These are phyloP conservation scores for Odontesthes bonariensis DNA, from an alignment of 2,113 vertebrate genomes.

Conservation along the genomic window DNA sequence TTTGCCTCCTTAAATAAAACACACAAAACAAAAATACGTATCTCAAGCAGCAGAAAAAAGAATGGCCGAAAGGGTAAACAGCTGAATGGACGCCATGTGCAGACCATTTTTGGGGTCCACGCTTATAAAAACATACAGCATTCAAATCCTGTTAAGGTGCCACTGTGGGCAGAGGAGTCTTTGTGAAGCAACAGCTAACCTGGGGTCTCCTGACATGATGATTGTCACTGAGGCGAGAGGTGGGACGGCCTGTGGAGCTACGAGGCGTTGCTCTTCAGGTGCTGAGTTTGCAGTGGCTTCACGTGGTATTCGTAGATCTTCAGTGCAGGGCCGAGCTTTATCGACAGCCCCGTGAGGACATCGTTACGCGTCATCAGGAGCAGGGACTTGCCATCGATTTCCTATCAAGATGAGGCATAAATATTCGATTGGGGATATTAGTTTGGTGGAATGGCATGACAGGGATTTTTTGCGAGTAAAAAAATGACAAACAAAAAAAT, in stretches of 20 bases:
- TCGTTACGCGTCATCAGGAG: conserved; percentile 98
- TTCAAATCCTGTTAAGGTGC: conserved; percentile 71
- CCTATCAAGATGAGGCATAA: conserved; percentile 81
- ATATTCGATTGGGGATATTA: neutral
- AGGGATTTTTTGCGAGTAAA: neutral
- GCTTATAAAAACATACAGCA: conserved; percentile 65
- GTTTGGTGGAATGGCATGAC: neutral
- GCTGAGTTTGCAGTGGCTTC: conserved; percentile 96
- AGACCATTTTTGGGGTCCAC: conserved; percentile 47
- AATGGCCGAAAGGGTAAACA: conserved; percentile 72
- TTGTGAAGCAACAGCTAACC: conserved; percentile 68
- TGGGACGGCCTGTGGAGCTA: conserved; percentile 76
- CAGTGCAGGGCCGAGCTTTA: conserved; percentile 97
- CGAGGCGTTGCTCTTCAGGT: conserved; percentile 92
- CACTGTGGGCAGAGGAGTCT: conserved; percentile 60
- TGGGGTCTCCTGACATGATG: conserved; percentile 69
- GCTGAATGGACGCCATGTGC: conserved; percentile 59
- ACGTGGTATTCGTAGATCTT: conserved; percentile 99
- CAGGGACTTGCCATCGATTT: conserved; percentile 98
- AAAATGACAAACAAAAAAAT: neutral
- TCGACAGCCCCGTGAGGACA: conserved; percentile 96
- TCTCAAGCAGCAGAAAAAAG: conserved; percentile 71
- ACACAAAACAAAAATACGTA: conserved; percentile 38
- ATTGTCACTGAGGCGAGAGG: conserved; percentile 79
- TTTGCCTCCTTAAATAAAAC: conserved; percentile 68